Evolutionary conservation across 2,888 invertebrate genomes (phyloP).

Genomic region (Limenitis camilla): DNA sequence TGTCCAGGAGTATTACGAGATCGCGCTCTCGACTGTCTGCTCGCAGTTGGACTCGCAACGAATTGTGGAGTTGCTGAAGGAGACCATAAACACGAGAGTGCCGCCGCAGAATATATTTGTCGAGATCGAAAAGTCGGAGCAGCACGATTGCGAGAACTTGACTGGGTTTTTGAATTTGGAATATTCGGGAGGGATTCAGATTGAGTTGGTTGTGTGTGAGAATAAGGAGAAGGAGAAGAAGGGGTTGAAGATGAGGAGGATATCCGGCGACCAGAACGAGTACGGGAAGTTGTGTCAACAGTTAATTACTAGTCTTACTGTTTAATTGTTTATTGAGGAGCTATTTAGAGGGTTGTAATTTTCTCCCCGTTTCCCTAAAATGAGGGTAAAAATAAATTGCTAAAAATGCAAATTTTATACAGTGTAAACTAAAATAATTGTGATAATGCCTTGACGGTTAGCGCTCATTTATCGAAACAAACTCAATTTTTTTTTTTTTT

Average conservation of each 20-base stretch:
- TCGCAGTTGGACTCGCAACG: constrained; percentile 85
- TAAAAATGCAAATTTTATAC: too few relatives aligned
- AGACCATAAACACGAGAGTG: constrained; percentile 84
- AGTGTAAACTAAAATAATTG: too few relatives aligned
- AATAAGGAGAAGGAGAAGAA: constrained; percentile 82
- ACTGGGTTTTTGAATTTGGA: constrained; percentile 78
- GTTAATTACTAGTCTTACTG: constrained; percentile 88
- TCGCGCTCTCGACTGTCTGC: constrained; percentile 85
- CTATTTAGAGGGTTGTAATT: background rate
- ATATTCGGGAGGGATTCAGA: constrained; percentile 89
- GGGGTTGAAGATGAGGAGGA: constrained; percentile 88
- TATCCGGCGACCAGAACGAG: constrained; percentile 90
- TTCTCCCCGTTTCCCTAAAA: too few relatives aligned
- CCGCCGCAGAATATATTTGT: constrained; percentile 77
- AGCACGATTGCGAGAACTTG: constrained; percentile 43
- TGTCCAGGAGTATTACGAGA: constrained; percentile 76
- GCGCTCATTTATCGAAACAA: too few relatives aligned
- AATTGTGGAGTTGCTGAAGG: constrained; percentile 85
- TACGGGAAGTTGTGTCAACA: constrained; percentile 92
- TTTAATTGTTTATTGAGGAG: constrained; percentile 32
- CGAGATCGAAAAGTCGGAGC: constrained; percentile 51
- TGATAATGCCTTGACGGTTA: too few relatives aligned
- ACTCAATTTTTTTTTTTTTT: too few relatives aligned
- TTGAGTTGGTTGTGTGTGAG: constrained; percentile 86
- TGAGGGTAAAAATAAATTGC: too few relatives aligned